A percentile compares a stretch with the other conserved stretches of the same genome.
These are phyloP conservation scores for Copsychus sechellarum DNA, from an alignment of 2,113 vertebrate genomes.

Conservation along the genomic window DNA sequence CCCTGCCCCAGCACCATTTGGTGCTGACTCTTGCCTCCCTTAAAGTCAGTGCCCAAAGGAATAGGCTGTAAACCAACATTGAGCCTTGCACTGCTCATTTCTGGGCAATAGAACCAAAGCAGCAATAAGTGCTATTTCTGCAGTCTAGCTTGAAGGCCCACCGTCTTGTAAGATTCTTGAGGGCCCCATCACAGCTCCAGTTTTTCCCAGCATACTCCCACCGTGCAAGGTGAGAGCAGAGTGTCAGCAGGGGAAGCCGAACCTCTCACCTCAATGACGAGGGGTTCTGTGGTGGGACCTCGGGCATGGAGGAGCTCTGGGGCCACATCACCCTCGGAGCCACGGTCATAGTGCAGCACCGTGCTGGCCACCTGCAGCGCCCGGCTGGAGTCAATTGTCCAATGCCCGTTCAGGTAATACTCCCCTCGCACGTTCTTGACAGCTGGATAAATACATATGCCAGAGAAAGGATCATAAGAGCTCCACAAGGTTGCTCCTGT, in stretches of 20 bases:
- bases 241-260: accelerated
- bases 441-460: constrained; percentile 68
- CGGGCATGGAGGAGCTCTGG: constrained; percentile 86
- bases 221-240: accelerated
- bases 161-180: not conserved
- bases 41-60: not conserved
- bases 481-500: not conserved
- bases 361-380: constrained; percentile 83
- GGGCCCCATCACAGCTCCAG: accelerated
- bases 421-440: constrained; percentile 88
- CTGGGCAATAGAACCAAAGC: not conserved
- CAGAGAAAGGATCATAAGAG: not conserved
- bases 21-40: not conserved
- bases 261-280: constrained; percentile 87
- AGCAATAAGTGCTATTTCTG: not conserved
- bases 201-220: not conserved
- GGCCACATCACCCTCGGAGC: constrained; percentile 81
- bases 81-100: not conserved
- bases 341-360: constrained; percentile 87
- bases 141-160: not conserved
- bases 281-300: constrained; percentile 92
- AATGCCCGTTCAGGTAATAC: constrained; percentile 95
- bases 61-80: not conserved
- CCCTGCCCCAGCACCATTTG: not conserved
- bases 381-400: constrained; percentile 86